Base-by-base conservation (phyloP, 2,113 vertebrate genomes). In the Brachyistius frenatus region DNA sequence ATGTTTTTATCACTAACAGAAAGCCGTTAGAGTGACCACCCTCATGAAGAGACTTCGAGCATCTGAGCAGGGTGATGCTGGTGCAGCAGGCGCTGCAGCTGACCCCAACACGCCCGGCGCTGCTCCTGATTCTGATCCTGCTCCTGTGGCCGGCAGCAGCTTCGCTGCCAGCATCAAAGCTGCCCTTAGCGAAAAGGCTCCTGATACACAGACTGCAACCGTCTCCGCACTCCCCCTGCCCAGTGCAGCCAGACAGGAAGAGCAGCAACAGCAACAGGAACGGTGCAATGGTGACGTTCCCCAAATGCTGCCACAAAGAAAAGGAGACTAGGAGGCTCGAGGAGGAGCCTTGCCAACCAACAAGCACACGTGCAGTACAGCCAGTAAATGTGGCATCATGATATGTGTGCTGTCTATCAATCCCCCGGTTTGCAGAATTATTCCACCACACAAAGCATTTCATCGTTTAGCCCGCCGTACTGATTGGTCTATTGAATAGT, bases 11-110 rank as follows among this genome's bases (percentile, higher is more conserved):
- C 30, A 57, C 58, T 86, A 61, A 41, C 93, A 99, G 98, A 99
- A 99, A 95, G 97, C 98, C 13, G 97, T 99, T 23, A 92, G 98
- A 87, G 97, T 99, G 74, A 99, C 98, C 78, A 99, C 98, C 13
- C 95, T 99, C 81, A 99, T 99, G 98, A 99, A 99, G 88, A 95
- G 97, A 60, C 96, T 99, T 53, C 93, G 97, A 62, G 97, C 96
- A 0, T 95, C 97, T 0, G 97, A 99, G 81, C 97, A 97, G 87
- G 93, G 95, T 0, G 95, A 96, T 37, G 74, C 92, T 0, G 91
- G 92, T 7, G 89, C 91, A 44, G 60, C 92, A 0, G 93, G 93
- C 1, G 89, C 94, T 37, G 76, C 90, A 4, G 80, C 84, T 58
- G 89, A 83, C 60, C 81, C 85, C 37, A 78, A 68, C 57, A 46